Evolutionary conservation across 2,113 vertebrate genomes (phyloP).

Genomic region (Gasterosteus aculeatus): DNA sequence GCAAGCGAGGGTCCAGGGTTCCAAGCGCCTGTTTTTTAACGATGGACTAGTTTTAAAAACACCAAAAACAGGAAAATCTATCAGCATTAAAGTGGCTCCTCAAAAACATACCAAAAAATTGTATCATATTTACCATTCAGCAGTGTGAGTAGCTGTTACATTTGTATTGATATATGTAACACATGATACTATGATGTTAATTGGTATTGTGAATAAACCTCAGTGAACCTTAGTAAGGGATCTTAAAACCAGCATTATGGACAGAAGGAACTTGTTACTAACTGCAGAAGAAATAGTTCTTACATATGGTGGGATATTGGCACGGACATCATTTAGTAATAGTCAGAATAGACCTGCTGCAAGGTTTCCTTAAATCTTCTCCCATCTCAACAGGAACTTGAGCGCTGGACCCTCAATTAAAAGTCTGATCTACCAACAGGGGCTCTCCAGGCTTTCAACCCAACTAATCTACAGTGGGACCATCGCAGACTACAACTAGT

Average conservation of each 20-base stretch:
- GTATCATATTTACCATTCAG: neutral
- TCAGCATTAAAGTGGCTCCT: neutral
- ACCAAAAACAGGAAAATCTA: neutral
- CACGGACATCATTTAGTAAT: neutral
- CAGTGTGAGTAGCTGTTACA: neutral
- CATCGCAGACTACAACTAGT: neutral
- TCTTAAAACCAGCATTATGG: neutral
- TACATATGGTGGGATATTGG: neutral
- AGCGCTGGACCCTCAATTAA: constrained; percentile 97
- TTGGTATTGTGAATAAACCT: neutral
- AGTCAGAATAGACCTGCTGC: neutral
- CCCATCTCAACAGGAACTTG: constrained; percentile 89
- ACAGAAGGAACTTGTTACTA: neutral
- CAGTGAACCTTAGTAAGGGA: neutral
- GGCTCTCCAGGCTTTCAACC: constrained; percentile 79
- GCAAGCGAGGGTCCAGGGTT: constrained; percentile 8
- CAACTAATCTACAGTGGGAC: neutral
- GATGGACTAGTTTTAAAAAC: neutral
- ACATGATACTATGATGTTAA: neutral
- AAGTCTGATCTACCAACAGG: constrained; percentile 96
- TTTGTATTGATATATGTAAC: neutral
- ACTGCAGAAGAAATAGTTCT: neutral
- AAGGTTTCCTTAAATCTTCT: neutral
- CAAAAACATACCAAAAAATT: too few species aligned
- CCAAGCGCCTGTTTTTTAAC: constrained; percentile 83